A percentile compares a stretch with the other conserved stretches of the same genome.
These are phyloP conservation scores for Deroplatys truncata DNA, from an alignment of 2,888 invertebrate genomes.

Conservation along the genomic window DNA sequence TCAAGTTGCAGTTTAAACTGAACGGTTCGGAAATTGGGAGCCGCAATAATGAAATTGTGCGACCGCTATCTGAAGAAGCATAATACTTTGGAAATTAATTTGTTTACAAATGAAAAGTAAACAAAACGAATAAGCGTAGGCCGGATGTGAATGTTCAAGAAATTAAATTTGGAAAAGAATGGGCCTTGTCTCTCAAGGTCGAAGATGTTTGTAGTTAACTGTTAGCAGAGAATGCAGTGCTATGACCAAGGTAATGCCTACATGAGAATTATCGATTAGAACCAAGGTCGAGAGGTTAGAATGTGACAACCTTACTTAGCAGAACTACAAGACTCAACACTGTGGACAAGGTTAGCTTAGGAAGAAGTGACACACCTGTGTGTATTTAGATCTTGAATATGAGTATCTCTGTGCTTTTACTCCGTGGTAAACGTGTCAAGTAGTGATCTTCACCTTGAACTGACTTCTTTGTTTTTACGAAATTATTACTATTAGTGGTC, in stretches of 20 bases:
- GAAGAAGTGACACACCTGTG: neutral
- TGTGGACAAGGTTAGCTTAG: neutral
- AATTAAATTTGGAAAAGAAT: neutral
- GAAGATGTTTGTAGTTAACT: neutral
- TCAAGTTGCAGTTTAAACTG: too few relatives aligned
- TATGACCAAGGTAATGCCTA: neutral
- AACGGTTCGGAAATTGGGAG: too few relatives aligned
- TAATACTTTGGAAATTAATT: neutral
- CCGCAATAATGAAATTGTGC: too few relatives aligned
- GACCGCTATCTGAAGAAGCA: too few relatives aligned
- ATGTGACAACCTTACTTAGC: neutral
- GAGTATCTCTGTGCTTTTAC: neutral
- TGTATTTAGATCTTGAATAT: neutral
- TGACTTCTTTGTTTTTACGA: neutral
- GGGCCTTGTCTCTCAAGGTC: neutral
- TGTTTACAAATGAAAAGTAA: neutral
- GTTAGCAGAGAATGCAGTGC: neutral
- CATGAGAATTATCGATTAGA: neutral
- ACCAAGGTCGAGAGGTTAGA: neutral
- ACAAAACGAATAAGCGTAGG: neutral
- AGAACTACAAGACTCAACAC: neutral
- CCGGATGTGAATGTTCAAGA: neutral
- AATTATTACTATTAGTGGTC: neutral
- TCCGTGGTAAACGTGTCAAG: neutral
- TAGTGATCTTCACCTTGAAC: neutral